These are phyloP conservation scores for Drosophila quinaria DNA, from an alignment of 2,888 invertebrate genomes.

Conservation along the genomic window DNA sequence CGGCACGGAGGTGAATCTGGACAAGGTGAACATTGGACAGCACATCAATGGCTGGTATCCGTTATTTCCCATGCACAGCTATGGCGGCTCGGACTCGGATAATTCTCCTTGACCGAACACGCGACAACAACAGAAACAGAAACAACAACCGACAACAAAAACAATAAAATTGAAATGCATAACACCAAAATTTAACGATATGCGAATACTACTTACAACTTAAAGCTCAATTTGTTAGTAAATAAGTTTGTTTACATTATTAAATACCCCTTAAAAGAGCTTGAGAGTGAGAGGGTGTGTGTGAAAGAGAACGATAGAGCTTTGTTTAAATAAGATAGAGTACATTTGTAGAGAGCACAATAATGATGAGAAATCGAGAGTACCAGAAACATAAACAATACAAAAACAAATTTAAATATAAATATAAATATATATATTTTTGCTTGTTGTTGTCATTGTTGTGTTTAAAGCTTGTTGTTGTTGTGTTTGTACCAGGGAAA, in stretches of 20 bases:
- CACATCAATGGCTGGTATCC: conserved; percentile 96
- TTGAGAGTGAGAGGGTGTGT: no score
- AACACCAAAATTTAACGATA: conserved; percentile 54
- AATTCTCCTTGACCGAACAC: conserved; percentile 86
- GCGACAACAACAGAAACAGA: conserved; percentile 50
- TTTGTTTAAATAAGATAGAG: conserved; percentile 57
- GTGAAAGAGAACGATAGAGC: conserved; percentile 50
- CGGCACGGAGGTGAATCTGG: conserved; percentile 94
- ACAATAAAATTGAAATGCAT: conserved; percentile 64
- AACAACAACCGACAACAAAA: conserved; percentile 56
- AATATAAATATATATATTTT: conserved; percentile 47
- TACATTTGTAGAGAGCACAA: conserved; percentile 67
- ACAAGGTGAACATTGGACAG: conserved; percentile 91
- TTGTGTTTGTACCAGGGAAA: conserved; percentile 45
- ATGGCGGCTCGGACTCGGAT: conserved; percentile 89
- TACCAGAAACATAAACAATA: conserved; percentile 50
- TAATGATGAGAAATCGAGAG: conserved; percentile 56
- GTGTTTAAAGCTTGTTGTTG: conserved; percentile 51
- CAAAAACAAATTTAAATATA: conserved; percentile 8
- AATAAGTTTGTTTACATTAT: conserved; percentile 45
- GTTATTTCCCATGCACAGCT: conserved; percentile 94
- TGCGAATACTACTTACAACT: conserved; percentile 52
- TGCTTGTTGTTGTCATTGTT: conserved; percentile 57
- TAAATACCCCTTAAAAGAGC: background rate
- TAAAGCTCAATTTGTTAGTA: conserved; percentile 78